Evolutionary conservation across 2,888 invertebrate species (phyloP).

Genomic region (Clepsis dumicolana): DNA sequence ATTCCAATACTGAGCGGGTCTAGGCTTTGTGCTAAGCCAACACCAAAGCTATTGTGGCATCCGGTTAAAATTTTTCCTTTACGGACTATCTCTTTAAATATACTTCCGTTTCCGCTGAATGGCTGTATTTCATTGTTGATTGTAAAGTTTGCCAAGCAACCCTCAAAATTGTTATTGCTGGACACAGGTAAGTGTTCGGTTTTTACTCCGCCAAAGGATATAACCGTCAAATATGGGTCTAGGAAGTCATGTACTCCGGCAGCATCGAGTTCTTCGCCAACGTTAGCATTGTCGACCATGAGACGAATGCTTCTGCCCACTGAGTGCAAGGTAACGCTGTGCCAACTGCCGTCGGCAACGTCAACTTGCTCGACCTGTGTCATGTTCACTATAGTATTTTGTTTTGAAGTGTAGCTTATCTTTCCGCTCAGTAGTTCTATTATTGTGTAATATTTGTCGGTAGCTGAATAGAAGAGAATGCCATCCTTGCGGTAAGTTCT

Average conservation of each 20-base stretch:
- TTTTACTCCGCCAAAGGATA: conserved; percentile 93
- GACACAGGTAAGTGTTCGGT: conserved; percentile 86
- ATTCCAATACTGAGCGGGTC: conserved; percentile 97
- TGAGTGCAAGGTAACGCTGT: conserved; percentile 92
- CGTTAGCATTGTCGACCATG: conserved; percentile 89
- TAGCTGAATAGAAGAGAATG: conserved; percentile 94
- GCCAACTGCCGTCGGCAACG: conserved; percentile 95
- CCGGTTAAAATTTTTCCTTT: conserved; percentile 91
- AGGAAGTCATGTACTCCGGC: conserved; percentile 96
- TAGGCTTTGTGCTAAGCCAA: conserved; percentile 91
- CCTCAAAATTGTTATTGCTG: conserved; percentile 90
- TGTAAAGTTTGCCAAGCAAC: conserved; percentile 95
- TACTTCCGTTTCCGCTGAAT: conserved; percentile 94
- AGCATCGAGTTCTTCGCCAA: conserved; percentile 94
- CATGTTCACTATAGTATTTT: conserved; percentile 93
- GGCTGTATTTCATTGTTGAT: conserved; percentile 96
- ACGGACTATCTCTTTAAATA: conserved; percentile 89
- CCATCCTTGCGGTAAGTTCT: conserved; percentile 92
- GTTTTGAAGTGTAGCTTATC: conserved; percentile 92
- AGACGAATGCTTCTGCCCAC: conserved; percentile 90
- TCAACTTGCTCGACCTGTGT: conserved; percentile 87
- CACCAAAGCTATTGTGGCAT: conserved; percentile 91
- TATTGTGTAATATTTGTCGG: conserved; percentile 94
- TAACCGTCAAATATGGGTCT: conserved; percentile 94
- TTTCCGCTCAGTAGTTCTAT: conserved; percentile 92